These are phyloP conservation scores for Phragmatobia fuliginosa DNA, from an alignment of 2,888 invertebrate species.

Conservation along the genomic window DNA sequence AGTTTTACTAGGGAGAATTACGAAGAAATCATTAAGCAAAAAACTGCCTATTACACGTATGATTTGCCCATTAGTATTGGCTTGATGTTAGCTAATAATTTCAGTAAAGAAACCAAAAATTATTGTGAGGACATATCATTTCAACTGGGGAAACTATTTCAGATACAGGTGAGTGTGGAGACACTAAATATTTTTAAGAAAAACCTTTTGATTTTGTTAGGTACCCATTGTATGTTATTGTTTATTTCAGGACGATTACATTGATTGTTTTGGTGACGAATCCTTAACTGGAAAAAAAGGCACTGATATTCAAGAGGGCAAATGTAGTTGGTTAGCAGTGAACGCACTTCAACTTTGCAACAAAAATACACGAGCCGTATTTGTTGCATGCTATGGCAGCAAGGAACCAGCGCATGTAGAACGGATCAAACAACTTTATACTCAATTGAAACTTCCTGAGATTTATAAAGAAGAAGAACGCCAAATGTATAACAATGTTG, in stretches of 20 bases:
- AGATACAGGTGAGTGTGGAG: conserved; percentile 90
- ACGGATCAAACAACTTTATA: conserved; percentile 70
- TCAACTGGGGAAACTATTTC: conserved; percentile 96
- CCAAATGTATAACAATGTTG: conserved; percentile 90
- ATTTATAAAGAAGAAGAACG: conserved; percentile 91
- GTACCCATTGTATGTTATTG: background rate
- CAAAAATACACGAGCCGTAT: conserved; percentile 85
- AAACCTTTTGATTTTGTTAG: background rate
- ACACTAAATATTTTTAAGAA: background rate
- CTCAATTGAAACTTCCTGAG: conserved; percentile 89
- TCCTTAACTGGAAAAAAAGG: conserved; percentile 94
- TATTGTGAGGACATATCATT: conserved; percentile 92
- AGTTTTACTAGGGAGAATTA: conserved; percentile 93
- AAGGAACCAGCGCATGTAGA: conserved; percentile 88
- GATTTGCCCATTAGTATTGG: conserved; percentile 94
- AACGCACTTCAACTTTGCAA: conserved; percentile 91
- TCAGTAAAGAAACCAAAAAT: conserved; percentile 89
- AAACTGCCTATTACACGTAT: conserved; percentile 95
- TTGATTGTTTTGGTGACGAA: conserved; percentile 95
- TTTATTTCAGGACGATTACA: conserved; percentile 90
- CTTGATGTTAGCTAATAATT: conserved; percentile 91
- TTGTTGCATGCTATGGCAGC: conserved; percentile 91
- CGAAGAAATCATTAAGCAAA: conserved; percentile 93
- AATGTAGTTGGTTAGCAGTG: conserved; percentile 97
- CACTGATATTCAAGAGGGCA: conserved; percentile 96